Evolutionary conservation across 2,113 vertebrate species (phyloP), one percentile per base, ranked within the genome.

Genomic region (Forbesichthys agassizii): DNA sequence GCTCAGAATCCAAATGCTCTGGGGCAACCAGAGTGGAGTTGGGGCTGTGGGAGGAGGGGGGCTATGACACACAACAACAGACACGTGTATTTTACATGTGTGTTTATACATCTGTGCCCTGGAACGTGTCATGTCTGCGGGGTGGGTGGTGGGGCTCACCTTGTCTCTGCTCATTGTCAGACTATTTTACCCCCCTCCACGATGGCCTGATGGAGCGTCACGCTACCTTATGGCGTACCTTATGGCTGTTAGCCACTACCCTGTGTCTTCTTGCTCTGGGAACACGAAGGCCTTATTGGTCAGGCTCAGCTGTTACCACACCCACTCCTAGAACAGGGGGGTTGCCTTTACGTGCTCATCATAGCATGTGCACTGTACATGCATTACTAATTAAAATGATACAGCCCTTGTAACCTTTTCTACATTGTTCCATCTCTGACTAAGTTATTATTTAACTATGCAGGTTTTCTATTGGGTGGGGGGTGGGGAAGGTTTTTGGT

Each of bases 31-130:
- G 53, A 5, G 53, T 11, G 10, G 9, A 12, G 12, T 6, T 11
- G 53, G 53, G 53, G 53, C 11, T 6, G 10, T 14, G 14, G 14
- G 67, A 78, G 67, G 14, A 12, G 61, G 57, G n/a, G 68, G 70
- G 75, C 64, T 68, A 65, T 61, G 53, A 71, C 82, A 52, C 55
- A 80, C 82, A 78, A 72, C 82, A 80, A 77, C 77, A 12, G 61
- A 73, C 66, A 79, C 71, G 74, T 73, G 71, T 87, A 75, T 68
- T 84, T 72, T 76, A 81, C 84, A 80, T 86, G 68, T 84, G 81
- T 88, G 86, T 90, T 88, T 88, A 89, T 84, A 80, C 78, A 81
- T 89, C 59, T 79, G 87, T 88, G 78, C 83, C 79, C 88, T 90
- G 88, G 87, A 91, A 84, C 88, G 84, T 86, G 88, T 91, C 88